A percentile compares a stretch with the other conserved stretches of the same genome.
Conservation (phyloP, 2,797 vertebrate genomes). For the Sebastes trivittatus region DNA sequence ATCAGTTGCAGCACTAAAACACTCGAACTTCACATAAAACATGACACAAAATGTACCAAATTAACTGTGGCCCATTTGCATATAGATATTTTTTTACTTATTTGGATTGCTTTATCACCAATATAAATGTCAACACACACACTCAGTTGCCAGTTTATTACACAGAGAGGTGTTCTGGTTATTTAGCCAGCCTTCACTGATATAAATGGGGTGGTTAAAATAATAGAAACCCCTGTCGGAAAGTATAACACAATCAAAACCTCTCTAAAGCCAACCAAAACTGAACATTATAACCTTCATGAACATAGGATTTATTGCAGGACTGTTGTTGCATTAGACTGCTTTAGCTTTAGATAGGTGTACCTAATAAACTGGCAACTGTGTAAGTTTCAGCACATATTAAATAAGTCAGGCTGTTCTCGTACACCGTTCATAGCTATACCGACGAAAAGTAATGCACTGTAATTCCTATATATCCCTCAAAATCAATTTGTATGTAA, state of each 20-base stretch:
- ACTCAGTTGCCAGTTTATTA: background rate
- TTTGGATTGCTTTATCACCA: background rate
- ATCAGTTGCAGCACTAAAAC: background rate
- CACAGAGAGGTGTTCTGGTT: background rate
- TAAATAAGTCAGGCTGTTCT: background rate
- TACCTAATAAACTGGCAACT: background rate
- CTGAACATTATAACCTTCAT: background rate
- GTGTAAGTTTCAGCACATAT: background rate
- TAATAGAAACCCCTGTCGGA: background rate
- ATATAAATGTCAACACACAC: background rate
- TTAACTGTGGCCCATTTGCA: background rate
- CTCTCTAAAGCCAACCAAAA: background rate
- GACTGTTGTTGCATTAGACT: background rate
- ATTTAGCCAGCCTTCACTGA: background rate
- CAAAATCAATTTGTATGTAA: too few species aligned
- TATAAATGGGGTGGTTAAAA: background rate
- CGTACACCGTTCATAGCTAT: too few species aligned
- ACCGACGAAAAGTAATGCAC: too few species aligned
- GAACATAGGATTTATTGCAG: background rate
- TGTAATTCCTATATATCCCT: too few species aligned
- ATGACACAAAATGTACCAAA: background rate
- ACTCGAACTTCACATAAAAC: background rate
- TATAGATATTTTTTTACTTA: background rate
- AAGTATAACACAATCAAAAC: background rate
- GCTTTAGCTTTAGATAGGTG: background rate